A percentile compares a stretch with the other conserved stretches of the same genome.
phyloP scores from a whole-genome alignment of 2,797 vertebrate genomes.

The Micropoecilia bifurca region DNA sequence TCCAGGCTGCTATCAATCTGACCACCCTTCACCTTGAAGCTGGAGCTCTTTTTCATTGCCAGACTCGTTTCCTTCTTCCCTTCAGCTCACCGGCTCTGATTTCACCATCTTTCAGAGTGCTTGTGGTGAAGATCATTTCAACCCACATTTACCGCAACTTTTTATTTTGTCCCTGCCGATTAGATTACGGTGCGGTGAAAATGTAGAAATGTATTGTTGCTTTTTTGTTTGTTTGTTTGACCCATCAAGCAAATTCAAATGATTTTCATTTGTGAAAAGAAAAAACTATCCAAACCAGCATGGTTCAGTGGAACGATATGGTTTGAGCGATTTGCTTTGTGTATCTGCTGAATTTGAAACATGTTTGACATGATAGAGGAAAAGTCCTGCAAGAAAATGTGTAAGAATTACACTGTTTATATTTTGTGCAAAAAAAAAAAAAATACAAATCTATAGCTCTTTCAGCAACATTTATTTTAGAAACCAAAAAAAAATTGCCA shows the following conservation, averaged over 20 bases:
- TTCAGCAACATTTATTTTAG: neutral
- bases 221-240: neutral
- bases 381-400: neutral
- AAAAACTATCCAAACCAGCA: neutral
- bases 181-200: neutral
- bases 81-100: neutral
- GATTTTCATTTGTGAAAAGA: neutral
- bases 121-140: neutral
- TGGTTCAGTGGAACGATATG: neutral
- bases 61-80: neutral
- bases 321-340: neutral
- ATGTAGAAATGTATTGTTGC: neutral
- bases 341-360: neutral
- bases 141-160: neutral
- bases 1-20: slow-evolving; percentile 13
- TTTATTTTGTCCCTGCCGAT: neutral
- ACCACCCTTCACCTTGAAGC: slow-evolving; percentile 7
- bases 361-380: too few relatives aligned
- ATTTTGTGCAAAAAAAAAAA: neutral
- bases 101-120: neutral
- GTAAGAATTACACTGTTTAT: neutral
- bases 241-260: neutral
- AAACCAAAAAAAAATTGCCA: neutral
- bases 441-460: neutral
- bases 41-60: neutral